Evolutionary conservation across 2,888 invertebrate genomes (phyloP).

Genomic region (Lissonota sp.): DNA sequence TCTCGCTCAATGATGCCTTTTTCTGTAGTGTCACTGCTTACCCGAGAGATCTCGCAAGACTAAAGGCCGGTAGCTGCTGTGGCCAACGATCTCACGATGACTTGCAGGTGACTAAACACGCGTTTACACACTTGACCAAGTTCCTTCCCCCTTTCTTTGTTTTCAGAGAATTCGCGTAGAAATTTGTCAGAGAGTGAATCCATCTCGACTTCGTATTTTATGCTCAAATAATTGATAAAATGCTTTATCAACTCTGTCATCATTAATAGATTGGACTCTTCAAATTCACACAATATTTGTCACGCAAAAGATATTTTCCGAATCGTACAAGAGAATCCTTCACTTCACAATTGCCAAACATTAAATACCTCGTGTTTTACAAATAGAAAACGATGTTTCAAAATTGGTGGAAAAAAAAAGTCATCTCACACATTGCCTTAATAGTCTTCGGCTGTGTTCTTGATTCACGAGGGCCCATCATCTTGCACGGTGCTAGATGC

Average conservation of each 20-base stretch:
- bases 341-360: not conserved
- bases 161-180: slow-evolving; percentile 14
- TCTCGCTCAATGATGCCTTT: slow-evolving; percentile 74
- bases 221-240: no score
- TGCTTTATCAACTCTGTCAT: no score
- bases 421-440: slow-evolving; percentile 39
- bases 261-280: no score
- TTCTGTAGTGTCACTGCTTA: slow-evolving; percentile 79
- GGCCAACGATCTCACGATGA: slow-evolving; percentile 80
- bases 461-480: slow-evolving; percentile 53
- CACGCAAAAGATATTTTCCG: no score
- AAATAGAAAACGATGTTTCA: slow-evolving; percentile 5
- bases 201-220: no score
- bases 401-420: slow-evolving; percentile 29
- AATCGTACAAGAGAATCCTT: no score
- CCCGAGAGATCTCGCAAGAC: slow-evolving; percentile 46
- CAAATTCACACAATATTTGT: no score
- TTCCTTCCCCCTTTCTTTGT: slow-evolving; percentile 53
- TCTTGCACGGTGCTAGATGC: slow-evolving; percentile 53
- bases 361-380: not conserved
- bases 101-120: slow-evolving; percentile 77
- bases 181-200: not conserved
- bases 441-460: slow-evolving; percentile 57
- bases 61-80: slow-evolving; percentile 68
- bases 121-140: slow-evolving; percentile 67